Conservation (phyloP, 2,113 vertebrate genomes). For the Aspiorhynchus laticeps region DNA sequence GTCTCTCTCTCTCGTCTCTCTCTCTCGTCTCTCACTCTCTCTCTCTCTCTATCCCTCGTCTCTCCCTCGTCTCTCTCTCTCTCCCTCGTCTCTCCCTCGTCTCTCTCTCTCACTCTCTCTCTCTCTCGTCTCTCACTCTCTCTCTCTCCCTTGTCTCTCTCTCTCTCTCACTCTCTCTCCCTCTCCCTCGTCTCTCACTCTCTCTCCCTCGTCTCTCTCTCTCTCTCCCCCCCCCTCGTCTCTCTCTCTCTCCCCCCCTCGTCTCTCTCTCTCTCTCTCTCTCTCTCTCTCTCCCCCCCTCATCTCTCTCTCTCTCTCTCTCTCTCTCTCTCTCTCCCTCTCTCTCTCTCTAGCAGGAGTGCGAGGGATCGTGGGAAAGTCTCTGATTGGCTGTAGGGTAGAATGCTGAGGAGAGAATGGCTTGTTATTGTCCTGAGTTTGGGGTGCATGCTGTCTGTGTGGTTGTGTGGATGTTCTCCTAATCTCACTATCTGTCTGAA, state of each 20-base stretch:
- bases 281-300: slow-evolving; percentile 45
- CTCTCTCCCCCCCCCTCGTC: neutral
- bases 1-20: no score
- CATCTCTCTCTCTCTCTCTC: neutral
- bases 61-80: no score
- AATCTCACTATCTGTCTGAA: slow-evolving; percentile 43
- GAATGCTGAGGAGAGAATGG: slow-evolving; percentile 76
- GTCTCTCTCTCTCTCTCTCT: neutral
- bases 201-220: slow-evolving; percentile 39
- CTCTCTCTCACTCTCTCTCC: neutral
- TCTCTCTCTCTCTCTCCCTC: slow-evolving; percentile 19
- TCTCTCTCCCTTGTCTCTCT: neutral
- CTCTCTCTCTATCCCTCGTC: no score
- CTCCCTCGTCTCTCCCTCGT: no score
- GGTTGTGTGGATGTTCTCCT: slow-evolving; percentile 58
- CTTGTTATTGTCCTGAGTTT: slow-evolving; percentile 56
- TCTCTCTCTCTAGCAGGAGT: slow-evolving; percentile 64
- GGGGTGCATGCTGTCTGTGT: slow-evolving; percentile 63
- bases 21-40: no score
- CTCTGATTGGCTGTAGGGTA: slow-evolving; percentile 74
- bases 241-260: neutral
- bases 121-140: neutral
- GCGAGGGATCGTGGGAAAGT: slow-evolving; percentile 78
- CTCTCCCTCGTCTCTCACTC: slow-evolving; percentile 15
- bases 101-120: no score